Conservation (phyloP, 30 jellyfish, hydroid and myxozoan species). For the Aurelia coerulea region DNA sequence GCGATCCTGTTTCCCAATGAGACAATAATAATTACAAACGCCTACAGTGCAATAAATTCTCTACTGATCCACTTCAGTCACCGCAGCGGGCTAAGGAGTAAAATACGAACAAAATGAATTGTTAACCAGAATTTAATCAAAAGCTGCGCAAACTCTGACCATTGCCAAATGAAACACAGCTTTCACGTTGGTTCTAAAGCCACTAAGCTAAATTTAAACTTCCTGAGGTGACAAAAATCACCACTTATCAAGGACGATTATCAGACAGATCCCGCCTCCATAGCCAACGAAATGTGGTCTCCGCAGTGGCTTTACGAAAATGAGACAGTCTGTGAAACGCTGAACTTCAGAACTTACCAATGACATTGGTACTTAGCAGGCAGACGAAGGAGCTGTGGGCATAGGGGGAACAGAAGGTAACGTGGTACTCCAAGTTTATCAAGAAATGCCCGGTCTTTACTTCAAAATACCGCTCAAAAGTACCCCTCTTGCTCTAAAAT, state of each 20-base stretch:
- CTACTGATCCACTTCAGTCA: background rate
- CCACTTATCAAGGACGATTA: conserved; percentile 42
- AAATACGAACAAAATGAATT: conserved; percentile 11
- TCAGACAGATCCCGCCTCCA: conserved; percentile 26
- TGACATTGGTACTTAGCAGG: too few relatives aligned
- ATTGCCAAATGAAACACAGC: conserved; percentile 26
- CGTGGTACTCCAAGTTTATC: too few relatives aligned
- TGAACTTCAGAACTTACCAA: too few relatives aligned
- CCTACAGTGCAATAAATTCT: background rate
- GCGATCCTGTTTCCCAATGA: too few relatives aligned
- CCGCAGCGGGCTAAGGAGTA: conserved; percentile 12
- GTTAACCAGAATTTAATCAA: conserved; percentile 28
- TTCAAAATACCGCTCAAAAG: too few relatives aligned
- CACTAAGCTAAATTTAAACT: conserved; percentile 68
- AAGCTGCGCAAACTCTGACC: conserved; percentile 37
- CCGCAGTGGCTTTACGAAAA: too few relatives aligned
- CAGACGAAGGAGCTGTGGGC: too few relatives aligned
- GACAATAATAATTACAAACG: background rate
- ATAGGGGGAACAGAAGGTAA: too few relatives aligned
- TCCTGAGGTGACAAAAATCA: conserved; percentile 67
- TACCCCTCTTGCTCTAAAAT: too few relatives aligned
- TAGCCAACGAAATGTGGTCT: background rate
- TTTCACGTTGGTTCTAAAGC: conserved; percentile 50
- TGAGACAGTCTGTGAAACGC: too few relatives aligned
- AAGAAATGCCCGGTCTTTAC: too few relatives aligned